Evolutionary conservation across 1,140 invertebrate genomes (phyloP), one percentile per base, ranked within the genome.

Genomic region (Pseudachorutes palmiensis): DNA sequence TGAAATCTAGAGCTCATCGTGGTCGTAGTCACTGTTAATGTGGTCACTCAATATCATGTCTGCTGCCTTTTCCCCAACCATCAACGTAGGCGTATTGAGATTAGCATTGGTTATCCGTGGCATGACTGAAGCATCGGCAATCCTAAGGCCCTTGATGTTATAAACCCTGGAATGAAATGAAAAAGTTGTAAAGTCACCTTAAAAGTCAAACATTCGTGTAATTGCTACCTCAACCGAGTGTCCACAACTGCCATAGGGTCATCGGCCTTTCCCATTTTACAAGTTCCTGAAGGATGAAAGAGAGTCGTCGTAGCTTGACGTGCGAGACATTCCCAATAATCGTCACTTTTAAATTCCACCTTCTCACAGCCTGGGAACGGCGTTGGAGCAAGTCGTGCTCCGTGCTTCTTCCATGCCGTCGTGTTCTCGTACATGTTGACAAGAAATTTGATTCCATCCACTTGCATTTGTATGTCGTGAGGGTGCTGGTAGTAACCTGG

Each of bases 401-500:
- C 61, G 24, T 31, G 30, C 19, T 24, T n/a, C 33, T 63, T 32
- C 12, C 29, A 65, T 65, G 49, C 24, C 16, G 24, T 59, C 5
- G 49, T 65, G 19, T 57, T 65, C 29, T 65, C 64, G 9, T 30
- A 24, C 30, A 65, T 30, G 29, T 59, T 28, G 19, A 65, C 32
- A 24, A 33, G 12, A 33, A 58, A 24, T 26, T 26, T 57, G 22
- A 65, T 30, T 16, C 63, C 63, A 67, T 77, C 68, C 24, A 71
- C 48, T 58, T 77, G 41, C 1, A 66, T 66, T 14, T 70, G 36
- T 1, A 77, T 41, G 33, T 78, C 77, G 1, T 65, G 45, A 2
- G 65, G 65, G 65, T 77, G 70, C 12, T 45, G 51, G 32, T 80
- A 71, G 66, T 79, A 81, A 61, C 80, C 81, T n/a, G 83, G 81